Base-by-base conservation (phyloP, 2,113 vertebrate species). In the Oriolus oriolus region DNA sequence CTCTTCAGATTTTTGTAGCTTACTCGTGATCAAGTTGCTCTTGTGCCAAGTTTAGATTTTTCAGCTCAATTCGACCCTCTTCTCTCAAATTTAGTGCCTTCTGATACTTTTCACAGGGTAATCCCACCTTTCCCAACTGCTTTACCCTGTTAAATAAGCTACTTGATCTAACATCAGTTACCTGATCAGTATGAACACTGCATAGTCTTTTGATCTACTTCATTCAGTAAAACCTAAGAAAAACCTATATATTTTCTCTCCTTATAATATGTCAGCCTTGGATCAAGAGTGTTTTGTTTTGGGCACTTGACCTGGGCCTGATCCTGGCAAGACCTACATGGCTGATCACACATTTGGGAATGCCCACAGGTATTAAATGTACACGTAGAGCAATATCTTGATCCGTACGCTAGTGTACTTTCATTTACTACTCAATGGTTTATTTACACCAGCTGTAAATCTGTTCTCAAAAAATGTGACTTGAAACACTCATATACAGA, bases 321-420 rank as follows among this genome's bases (percentile, higher is more conserved):
- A 30, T 89, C 19, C 41, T 92, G 30, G 35, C 30, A 56, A 86
- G 54, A 73, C 24, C 8, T 35, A 17, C 4, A 39, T 1, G 9
- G n/a, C 26, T 81, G 77, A 73, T 52, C 49, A 61, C 31, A 65
- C 16, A 24, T 26, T 59, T 71, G 35, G 44, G 63, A 86, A 66
- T 17, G 15, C 9, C 28, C 60, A 63, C 39, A 49, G 12, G 7
- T 44, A 28, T 42, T 73, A 88, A 61, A 42, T 21, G 23, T 31
- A 30, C 14, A 28, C 0, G 5, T 23, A 44, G 15, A 83, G 27
- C 28, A 71, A 7, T 20, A 65, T n/a, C 53, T 73, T 50, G 13
- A n/a, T 28, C 73, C 6, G 7, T 6, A 68, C 0, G 0, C 10
- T 17, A 64, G 16, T 5, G 10, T 26, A 53, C 66, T 65, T 84